Evolutionary conservation across 2,113 vertebrate species (phyloP), one percentile per base, ranked within the genome.

Genomic region (Clarias batrachus): DNA sequence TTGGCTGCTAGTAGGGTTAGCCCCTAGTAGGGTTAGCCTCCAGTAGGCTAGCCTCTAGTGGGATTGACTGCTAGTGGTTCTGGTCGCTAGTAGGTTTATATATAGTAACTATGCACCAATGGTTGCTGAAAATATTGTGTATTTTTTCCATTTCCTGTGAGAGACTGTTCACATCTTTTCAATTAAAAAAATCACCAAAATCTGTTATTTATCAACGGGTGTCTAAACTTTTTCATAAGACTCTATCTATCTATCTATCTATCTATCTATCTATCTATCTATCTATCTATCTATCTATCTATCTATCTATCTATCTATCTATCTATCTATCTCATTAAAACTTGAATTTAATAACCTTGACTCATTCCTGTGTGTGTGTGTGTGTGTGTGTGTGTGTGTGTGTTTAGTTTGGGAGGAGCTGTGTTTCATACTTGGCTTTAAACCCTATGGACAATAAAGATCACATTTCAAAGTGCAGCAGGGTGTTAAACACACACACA

Each of bases 401-500:
- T 95, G 94, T 95, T 94, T 90, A 93, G 91, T 94, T 94, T 95
- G 94, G 94, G 92, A 95, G 93, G 93, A 92, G 91, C 93, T 91
- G 94, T 93, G 93, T 93, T 94, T 96, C 94, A 96, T 95, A 94
- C 94, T 95, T 96, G 94, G 95, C 95, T 92, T 85, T 92, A 91
- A 92, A 93, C 92, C 94, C 94, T 94, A 94, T 92, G 94, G 94
- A 96, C 95, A 96, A 94, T 96, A 96, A 95, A 95, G 95, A 95
- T 95, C 95, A 93, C 91, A 95, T 96, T 96, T 96, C 95, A 96
- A 96, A 96, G 95, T 96, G 91, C 95, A 91, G 95, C 94, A 93
- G 94, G 95, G 95, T 96, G 95, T 96, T 95, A 94, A 93, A 93
- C 93, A 80, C 48, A 80, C 85, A 80, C 63, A 68, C 84, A 80